Conservation (phyloP, 2,888 invertebrate genomes). For the Fragum whitleyi region DNA sequence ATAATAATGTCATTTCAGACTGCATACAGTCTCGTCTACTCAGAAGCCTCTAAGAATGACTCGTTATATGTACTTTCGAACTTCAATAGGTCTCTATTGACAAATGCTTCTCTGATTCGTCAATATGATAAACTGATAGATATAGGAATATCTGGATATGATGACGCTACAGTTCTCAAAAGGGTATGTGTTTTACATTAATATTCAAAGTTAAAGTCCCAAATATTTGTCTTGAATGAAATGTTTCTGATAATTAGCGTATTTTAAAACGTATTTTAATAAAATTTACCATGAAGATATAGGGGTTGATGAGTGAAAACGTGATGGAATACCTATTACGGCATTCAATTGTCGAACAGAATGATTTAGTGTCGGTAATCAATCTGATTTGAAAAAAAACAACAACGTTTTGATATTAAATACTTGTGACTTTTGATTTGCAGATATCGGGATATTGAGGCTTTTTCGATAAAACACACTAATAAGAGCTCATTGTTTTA, state of each 20-base stretch:
- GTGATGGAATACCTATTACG: not conserved
- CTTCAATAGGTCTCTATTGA: slow-evolving; percentile 39
- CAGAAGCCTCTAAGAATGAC: slow-evolving; percentile 47
- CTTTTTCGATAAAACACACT: too few relatives aligned
- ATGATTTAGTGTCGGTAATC: too few relatives aligned
- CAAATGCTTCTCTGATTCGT: slow-evolving; percentile 39
- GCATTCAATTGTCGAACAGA: too few relatives aligned
- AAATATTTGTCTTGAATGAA: too few relatives aligned
- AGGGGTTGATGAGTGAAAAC: not conserved
- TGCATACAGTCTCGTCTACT: slow-evolving; percentile 34
- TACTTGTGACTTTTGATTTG: too few relatives aligned
- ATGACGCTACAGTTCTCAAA: not conserved
- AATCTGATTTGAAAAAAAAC: too few relatives aligned
- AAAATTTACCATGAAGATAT: not conserved
- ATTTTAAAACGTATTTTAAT: not conserved
- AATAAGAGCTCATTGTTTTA: too few relatives aligned
- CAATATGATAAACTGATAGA: slow-evolving; percentile 52
- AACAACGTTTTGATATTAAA: too few relatives aligned
- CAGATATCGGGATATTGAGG: too few relatives aligned
- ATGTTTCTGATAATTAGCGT: too few relatives aligned
- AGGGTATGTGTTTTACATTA: not conserved
- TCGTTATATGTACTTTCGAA: slow-evolving; percentile 25
- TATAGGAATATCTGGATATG: slow-evolving; percentile 49
- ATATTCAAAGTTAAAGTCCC: too few relatives aligned
- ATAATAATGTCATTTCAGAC: too few relatives aligned